Evolutionary conservation across 2,113 vertebrate species (phyloP).

Genomic region (Amazona guildingii): DNA sequence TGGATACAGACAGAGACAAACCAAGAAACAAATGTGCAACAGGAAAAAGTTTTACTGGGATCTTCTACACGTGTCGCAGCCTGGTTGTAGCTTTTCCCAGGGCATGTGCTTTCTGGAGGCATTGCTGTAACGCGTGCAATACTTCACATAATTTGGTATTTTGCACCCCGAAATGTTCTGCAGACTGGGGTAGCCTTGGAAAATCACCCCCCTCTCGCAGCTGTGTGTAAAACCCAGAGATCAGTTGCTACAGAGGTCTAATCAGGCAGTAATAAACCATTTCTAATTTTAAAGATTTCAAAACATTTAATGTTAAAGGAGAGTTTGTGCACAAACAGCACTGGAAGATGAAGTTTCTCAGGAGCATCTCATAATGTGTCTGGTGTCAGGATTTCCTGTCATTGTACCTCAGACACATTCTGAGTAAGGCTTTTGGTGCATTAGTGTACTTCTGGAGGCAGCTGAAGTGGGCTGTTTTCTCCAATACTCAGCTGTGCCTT

Average conservation of each 20-base stretch:
- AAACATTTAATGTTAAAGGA: not conserved
- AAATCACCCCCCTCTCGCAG: not conserved
- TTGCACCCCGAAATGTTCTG: not conserved
- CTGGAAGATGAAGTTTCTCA: not conserved
- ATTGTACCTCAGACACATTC: rapidly evolving
- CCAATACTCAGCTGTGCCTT: not conserved
- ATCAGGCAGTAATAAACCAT: not conserved
- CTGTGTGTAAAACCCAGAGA: not conserved
- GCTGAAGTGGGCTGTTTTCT: not conserved
- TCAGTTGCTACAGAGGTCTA: not conserved
- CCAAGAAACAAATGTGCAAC: rapidly evolving
- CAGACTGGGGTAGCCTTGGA: not conserved
- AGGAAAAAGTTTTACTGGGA: not conserved
- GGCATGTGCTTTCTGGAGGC: not conserved
- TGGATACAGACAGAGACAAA: not conserved
- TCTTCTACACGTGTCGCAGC: not conserved
- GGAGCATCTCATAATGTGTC: rapidly evolving
- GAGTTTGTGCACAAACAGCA: not conserved
- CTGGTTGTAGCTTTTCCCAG: not conserved
- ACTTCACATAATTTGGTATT: not conserved
- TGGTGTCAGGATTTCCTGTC: not conserved
- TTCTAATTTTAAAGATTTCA: not conserved
- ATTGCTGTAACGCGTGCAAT: not conserved
- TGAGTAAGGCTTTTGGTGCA: not conserved
- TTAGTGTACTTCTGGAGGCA: not conserved